A percentile compares a stretch with the other conserved stretches of the same genome.
Conservation (phyloP, 2,797 vertebrate species). For the Fratercula arctica region DNA sequence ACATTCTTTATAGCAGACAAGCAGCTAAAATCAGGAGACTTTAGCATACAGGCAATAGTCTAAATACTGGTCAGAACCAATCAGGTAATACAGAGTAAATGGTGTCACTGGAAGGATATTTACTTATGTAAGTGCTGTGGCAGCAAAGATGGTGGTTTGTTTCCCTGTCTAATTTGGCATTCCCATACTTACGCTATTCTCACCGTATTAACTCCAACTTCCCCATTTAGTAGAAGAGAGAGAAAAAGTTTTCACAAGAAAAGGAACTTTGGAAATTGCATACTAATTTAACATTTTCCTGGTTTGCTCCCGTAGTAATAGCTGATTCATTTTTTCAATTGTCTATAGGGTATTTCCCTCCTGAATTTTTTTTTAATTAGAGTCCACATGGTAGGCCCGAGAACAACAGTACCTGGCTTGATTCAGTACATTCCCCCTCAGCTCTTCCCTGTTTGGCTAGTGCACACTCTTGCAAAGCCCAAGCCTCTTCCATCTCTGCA, state of each 20-base stretch:
- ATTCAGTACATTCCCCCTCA: not conserved
- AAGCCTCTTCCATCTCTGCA: not conserved
- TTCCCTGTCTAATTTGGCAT: not conserved
- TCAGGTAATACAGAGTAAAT: not conserved
- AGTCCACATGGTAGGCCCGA: accelerated
- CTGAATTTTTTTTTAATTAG: not conserved
- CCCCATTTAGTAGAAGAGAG: not conserved
- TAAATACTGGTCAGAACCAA: not conserved
- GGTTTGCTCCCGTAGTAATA: not conserved
- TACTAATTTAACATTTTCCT: not conserved
- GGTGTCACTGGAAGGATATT: not conserved
- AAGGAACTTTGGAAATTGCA: not conserved
- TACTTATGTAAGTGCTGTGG: not conserved
- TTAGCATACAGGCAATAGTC: not conserved
- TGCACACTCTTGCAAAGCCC: not conserved
- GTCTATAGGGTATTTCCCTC: not conserved
- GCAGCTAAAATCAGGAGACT: not conserved
- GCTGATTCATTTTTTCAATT: not conserved
- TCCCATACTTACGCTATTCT: not conserved
- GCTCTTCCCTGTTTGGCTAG: not conserved
- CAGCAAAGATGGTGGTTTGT: not conserved
- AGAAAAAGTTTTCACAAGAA: not conserved
- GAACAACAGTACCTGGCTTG: not conserved
- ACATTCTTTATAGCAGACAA: not conserved
- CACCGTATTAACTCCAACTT: not conserved